Base-by-base conservation (phyloP, 2,113 vertebrate species). In the Varanus komodoensis region DNA sequence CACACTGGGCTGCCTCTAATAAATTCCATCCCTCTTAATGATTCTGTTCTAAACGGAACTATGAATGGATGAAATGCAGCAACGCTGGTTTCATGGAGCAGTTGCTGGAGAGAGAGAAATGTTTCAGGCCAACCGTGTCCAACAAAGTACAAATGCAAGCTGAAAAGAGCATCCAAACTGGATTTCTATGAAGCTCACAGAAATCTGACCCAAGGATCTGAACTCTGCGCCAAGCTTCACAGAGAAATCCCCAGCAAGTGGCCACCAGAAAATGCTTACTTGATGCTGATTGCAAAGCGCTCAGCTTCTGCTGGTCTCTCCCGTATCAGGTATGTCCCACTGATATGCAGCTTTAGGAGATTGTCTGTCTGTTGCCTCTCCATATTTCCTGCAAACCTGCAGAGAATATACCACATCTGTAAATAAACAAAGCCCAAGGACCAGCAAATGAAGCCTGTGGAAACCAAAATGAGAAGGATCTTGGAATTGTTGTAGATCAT, bases 251-350 rank as follows among this genome's bases (percentile, higher is more conserved):
- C n/a, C 8, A 21, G 12, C 44, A 54, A 44, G 15, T 17, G n/a
- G 27, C 48, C 4, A 23, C 29, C 4, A 15, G 3, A 0, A 1
- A 74, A n/a, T 74, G 82, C 98, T 95, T 95, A 99, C 99, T 99
- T 99, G 94, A 99, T 99, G 90, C 99, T 99, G 95, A 99, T 99
- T 95, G 99, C 99, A 4, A 99, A 99, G 87, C 98, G 97, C 96
- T 99, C 99, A 0, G 99, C 99, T 96, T 99, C 99, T 0, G 98
- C 98, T 0, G 99, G 98, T 90, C 99, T 97, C 97, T 99, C 99
- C 83, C 99, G 97, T 96, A 99, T 98, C 90, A 99, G 97, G 97
- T 99, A 99, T 15, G 99, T 99, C 87, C 99, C 99, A 0, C 98
- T 99, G 94, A 97, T 97, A 5, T 99, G 99, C 4, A 98, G 97